Evolutionary conservation across 2,888 invertebrate species (phyloP).

Genomic region (Chesias legatella): DNA sequence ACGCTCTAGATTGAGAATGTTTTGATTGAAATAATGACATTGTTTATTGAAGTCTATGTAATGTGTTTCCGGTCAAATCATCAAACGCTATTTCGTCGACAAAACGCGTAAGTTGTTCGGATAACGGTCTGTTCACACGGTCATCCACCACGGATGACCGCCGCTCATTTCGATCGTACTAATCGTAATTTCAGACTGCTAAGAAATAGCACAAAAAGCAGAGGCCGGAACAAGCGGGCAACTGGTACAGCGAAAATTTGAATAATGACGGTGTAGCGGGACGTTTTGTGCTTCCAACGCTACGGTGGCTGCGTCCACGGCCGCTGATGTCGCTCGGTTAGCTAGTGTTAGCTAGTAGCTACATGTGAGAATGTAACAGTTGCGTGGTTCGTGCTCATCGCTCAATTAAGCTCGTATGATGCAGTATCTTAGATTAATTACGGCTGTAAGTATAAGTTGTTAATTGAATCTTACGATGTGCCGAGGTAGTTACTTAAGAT

Average conservation of each 20-base stretch:
- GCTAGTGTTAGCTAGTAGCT: too few relatives aligned
- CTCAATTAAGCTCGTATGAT: constrained; percentile 23
- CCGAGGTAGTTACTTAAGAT: constrained; percentile 1
- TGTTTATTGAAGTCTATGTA: constrained; percentile 20
- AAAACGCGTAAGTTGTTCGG: constrained; percentile 59
- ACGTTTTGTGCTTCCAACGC: constrained; percentile 67
- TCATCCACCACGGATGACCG: constrained; percentile 73
- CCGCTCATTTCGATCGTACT: constrained; percentile 68
- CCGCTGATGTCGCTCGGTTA: constrained; percentile 38
- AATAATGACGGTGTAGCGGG: constrained; percentile 78
- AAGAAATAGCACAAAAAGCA: constrained; percentile 74
- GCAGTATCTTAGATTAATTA: constrained; percentile 22
- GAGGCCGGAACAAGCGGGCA: constrained; percentile 77
- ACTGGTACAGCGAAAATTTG: constrained; percentile 77
- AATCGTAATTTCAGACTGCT: constrained; percentile 75
- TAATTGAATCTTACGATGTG: constrained; percentile 19
- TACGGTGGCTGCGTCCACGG: constrained; percentile 58
- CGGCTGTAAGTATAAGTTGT: constrained; percentile 18
- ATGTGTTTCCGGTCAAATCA: constrained; percentile 31
- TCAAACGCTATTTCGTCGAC: constrained; percentile 34
- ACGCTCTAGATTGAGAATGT: constrained; percentile 1
- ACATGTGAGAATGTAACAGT: constrained; percentile 39
- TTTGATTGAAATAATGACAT: constrained; percentile 12
- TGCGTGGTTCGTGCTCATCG: constrained; percentile 29
- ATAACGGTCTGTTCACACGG: constrained; percentile 76